These are phyloP conservation scores for Bufotes viridis DNA, from an alignment of 2,797 vertebrate species.

Conservation along the genomic window DNA sequence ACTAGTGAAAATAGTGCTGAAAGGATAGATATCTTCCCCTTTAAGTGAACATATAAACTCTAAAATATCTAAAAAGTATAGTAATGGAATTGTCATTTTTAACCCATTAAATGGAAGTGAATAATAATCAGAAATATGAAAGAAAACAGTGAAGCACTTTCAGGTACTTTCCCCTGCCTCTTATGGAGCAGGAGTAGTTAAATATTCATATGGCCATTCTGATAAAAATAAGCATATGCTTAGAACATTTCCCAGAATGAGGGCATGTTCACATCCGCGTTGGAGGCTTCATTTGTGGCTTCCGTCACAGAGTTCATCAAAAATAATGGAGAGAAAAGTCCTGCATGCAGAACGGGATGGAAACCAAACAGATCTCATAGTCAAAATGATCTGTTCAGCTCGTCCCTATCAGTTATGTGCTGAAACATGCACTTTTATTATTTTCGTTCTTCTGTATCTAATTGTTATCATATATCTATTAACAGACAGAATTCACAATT, in stretches of 20 bases:
- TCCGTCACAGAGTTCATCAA: no score
- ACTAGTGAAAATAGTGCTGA: neutral
- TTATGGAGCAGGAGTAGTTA: constrained; percentile 15
- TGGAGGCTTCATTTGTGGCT: no score
- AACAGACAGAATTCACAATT: neutral
- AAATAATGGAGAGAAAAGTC: no score
- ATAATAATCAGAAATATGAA: constrained; percentile 2
- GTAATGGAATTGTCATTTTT: neutral
- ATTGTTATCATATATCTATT: constrained; percentile 7
- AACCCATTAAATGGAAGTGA: neutral
- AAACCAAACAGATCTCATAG: no score
- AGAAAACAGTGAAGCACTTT: constrained; percentile 23
- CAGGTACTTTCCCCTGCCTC: constrained; percentile 3
- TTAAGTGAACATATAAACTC: neutral
- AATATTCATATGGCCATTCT: constrained; percentile 9
- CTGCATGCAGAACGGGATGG: no score
- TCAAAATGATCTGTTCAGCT: no score
- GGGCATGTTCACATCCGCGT: neutral
- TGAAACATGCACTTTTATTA: no score
- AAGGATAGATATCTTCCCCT: neutral
- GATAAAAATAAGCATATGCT: constrained; percentile 16
- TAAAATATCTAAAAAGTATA: neutral
- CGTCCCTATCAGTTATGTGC: no score
- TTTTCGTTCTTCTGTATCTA: neutral
- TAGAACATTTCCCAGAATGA: constrained; percentile 26